phyloP scores from a whole-genome alignment of 2,113 vertebrate species.

The Morone chrysops region DNA sequence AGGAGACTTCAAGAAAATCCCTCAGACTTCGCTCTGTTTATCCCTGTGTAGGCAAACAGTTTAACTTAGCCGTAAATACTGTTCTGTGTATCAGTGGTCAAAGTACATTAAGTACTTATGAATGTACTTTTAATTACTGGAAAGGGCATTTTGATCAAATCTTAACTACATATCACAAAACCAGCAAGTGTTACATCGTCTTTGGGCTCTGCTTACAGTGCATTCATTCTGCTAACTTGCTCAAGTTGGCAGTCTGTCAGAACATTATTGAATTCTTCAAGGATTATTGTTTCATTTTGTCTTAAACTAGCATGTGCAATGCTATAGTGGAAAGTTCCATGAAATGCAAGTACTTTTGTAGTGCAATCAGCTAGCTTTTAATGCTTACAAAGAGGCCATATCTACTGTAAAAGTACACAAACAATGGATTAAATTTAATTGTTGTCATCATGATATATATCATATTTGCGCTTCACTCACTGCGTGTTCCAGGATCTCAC shows the following conservation, averaged over 20 bases:
- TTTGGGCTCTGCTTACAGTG: neutral
- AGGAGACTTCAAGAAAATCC: constrained; percentile 81
- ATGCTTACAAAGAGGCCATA: neutral
- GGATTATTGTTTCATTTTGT: constrained; percentile 38
- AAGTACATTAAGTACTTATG: constrained; percentile 57
- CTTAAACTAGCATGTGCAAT: neutral
- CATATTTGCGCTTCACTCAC: constrained; percentile 19
- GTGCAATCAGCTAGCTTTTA: neutral
- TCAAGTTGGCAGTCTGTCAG: constrained; percentile 26
- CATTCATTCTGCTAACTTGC: neutral
- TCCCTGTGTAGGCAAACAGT: constrained; percentile 70
- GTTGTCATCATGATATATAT: constrained; percentile 14
- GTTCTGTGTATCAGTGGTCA: constrained; percentile 44
- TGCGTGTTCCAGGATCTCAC: constrained; percentile 7
- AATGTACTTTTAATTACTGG: constrained; percentile 54
- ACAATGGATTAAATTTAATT: neutral
- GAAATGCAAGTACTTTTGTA: constrained; percentile 24
- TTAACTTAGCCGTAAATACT: constrained; percentile 50
- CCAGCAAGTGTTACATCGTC: neutral
- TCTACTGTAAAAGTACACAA: neutral
- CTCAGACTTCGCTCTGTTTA: constrained; percentile 67
- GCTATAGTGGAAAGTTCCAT: neutral
- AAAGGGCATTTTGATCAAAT: constrained; percentile 16
- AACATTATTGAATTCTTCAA: constrained; percentile 20
- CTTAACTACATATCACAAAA: neutral